Evolutionary conservation across 2,113 vertebrate species (phyloP), one percentile per base, ranked within the genome.

Genomic region (Potamarius usumacintae): DNA sequence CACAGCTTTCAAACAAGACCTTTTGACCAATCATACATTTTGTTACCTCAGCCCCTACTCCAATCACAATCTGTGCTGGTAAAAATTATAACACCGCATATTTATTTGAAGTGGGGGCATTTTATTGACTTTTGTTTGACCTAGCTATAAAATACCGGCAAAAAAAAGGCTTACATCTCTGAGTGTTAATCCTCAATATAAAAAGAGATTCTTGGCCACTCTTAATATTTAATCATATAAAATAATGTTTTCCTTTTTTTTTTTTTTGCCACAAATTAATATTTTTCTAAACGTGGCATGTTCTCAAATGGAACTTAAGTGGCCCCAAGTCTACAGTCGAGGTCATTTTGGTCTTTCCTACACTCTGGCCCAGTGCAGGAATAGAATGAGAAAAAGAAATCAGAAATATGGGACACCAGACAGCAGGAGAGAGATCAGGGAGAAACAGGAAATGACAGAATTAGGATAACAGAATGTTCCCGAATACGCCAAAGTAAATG

Each of bases 381-480:
- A 9, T 25, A 4, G 17, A 58, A 30, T 34, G 17, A 18, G 8
- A n/a, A 12, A 85, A 34, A 30, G 30, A 25, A 78, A 6, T 34
- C 27, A 18, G 53, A 22, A 57, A 71, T 55, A 62, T 27, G 42
- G 11, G 11, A 53, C 11, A 17, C 57, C 18, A 60, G 57, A 60
- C 30, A 34, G 30, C 30, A 27, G 52, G 52, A 22, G 27, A 2
- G 50, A 20, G 18, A 53, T 30, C 63, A 58, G 69, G 18, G 20
- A 18, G 42, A 52, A 62, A 60, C 2, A 14, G 15, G 9, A 63
- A 72, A 84, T 72, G 74, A 55, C 17, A 7, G 48, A 79, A 53
- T 53, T 27, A 78, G 57, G 42, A 52, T 48, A 78, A 85, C 42
- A 78, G 82, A 84, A 84, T 55, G 82, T 71, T 84, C 82, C 50